Evolutionary conservation across 1,140 invertebrate genomes (phyloP).

Genomic region (Leptinotarsa undecemlineata): DNA sequence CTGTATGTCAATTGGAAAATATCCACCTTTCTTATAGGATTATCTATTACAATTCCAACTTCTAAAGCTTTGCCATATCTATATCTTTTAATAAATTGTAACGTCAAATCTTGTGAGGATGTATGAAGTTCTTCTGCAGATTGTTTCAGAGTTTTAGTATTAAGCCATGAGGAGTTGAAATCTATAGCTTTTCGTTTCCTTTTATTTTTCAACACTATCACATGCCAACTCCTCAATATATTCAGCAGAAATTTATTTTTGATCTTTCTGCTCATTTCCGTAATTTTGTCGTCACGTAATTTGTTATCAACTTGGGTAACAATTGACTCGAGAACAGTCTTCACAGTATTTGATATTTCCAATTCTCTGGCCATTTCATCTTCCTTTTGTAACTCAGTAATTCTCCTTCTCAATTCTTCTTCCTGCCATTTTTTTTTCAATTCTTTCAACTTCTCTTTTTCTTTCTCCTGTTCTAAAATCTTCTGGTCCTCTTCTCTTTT

Average conservation of each 20-base stretch:
- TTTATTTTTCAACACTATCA: slow-evolving; percentile 48
- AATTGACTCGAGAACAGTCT: slow-evolving; percentile 48
- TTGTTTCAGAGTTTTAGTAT: slow-evolving; percentile 57
- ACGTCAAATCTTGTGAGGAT: slow-evolving; percentile 58
- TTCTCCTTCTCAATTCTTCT: slow-evolving; percentile 34
- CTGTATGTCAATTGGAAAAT: slow-evolving; percentile 58
- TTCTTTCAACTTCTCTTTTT: slow-evolving; percentile 39
- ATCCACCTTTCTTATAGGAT: slow-evolving; percentile 54
- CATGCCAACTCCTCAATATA: slow-evolving; percentile 59
- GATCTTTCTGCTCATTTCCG: slow-evolving; percentile 50
- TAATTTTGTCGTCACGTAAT: slow-evolving; percentile 54
- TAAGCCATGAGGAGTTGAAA: slow-evolving; percentile 66
- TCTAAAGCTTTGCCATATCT: slow-evolving; percentile 56
- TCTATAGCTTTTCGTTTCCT: slow-evolving; percentile 60
- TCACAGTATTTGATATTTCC: slow-evolving; percentile 39
- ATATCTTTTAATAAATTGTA: slow-evolving; percentile 61
- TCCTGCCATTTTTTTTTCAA: slow-evolving; percentile 29
- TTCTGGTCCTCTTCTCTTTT: slow-evolving; percentile 38
- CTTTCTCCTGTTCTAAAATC: slow-evolving; percentile 12
- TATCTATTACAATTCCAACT: slow-evolving; percentile 53
- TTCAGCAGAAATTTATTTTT: slow-evolving; percentile 53
- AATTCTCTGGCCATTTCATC: slow-evolving; percentile 37
- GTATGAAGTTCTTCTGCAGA: slow-evolving; percentile 59
- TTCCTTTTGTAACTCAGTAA: slow-evolving; percentile 29
- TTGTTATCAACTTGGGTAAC: slow-evolving; percentile 34